Conservation (phyloP, 2,113 vertebrate species). For the Chinchilla lanigera region DNA sequence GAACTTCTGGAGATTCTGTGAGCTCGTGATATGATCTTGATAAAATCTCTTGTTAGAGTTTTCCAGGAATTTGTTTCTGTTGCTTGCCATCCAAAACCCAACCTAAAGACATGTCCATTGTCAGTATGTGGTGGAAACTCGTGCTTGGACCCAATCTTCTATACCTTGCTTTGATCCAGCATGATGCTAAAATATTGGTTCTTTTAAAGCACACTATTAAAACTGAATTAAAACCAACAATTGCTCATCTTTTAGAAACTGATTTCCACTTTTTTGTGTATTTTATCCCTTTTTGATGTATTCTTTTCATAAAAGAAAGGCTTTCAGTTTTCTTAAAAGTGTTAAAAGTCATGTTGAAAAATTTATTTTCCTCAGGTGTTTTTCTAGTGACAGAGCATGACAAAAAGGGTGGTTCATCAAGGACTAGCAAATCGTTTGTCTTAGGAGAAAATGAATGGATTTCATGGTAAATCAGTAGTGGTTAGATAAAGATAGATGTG, state of each 20-base stretch:
- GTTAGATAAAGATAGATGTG: background rate
- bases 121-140: background rate
- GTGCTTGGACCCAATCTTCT: background rate
- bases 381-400: background rate
- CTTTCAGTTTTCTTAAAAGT: constrained; percentile 1
- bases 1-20: background rate
- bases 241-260: background rate
- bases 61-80: background rate
- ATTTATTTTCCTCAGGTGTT: background rate
- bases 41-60: background rate
- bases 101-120: background rate
- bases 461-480: background rate
- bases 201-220: background rate
- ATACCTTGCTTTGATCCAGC: background rate
- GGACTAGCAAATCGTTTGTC: background rate
- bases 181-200: background rate
- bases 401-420: background rate
- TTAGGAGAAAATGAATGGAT: background rate
- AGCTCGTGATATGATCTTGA: background rate
- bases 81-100: background rate
- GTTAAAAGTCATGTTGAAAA: background rate
- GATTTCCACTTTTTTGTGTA: background rate
- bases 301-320: background rate
- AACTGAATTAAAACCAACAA: background rate
- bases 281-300: background rate